Conservation (phyloP, 2,888 invertebrate genomes). For the Argyra leucocephala region DNA sequence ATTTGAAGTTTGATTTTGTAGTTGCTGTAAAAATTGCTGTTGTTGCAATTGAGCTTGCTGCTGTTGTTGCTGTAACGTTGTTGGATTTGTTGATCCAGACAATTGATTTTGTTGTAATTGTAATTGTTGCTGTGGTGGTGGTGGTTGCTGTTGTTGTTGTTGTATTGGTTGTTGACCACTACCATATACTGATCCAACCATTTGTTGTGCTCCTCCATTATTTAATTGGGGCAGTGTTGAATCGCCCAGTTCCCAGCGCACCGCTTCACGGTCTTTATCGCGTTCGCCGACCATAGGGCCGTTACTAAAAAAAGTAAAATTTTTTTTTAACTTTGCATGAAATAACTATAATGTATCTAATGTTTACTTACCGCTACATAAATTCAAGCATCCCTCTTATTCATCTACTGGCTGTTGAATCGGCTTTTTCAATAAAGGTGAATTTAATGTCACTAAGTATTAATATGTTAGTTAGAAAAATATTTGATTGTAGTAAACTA, state of each 20-base stretch:
- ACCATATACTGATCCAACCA: conserved; percentile 43
- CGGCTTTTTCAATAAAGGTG: conserved; percentile 23
- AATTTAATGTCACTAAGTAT: conserved; percentile 22
- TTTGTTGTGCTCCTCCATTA: conserved; percentile 44
- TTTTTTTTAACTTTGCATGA: not conserved
- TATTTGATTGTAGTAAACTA: not conserved
- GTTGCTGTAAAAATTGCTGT: conserved; percentile 29
- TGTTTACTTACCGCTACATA: conserved; percentile 43
- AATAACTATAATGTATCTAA: no score
- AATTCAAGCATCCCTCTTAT: conserved; percentile 43
- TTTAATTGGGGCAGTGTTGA: conserved; percentile 47
- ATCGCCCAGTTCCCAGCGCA: conserved; percentile 47
- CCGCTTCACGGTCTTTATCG: conserved; percentile 47
- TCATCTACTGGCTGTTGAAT: conserved; percentile 29
- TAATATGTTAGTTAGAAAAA: conserved; percentile 19
- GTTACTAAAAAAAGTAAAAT: conserved; percentile 28
- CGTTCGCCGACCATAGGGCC: conserved; percentile 47
- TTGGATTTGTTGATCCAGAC: conserved; percentile 15
- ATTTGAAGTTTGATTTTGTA: conserved; percentile 32
- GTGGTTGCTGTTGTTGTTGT: conserved; percentile 29
- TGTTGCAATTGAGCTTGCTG: conserved; percentile 18
- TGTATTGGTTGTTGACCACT: conserved; percentile 41
- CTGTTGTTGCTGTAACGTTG: conserved; percentile 18
- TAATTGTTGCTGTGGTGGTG: conserved; percentile 21
- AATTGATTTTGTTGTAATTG: conserved; percentile 22